These are phyloP conservation scores for Microchrysa polita DNA, from an alignment of 2,888 invertebrate species.

Conservation along the genomic window DNA sequence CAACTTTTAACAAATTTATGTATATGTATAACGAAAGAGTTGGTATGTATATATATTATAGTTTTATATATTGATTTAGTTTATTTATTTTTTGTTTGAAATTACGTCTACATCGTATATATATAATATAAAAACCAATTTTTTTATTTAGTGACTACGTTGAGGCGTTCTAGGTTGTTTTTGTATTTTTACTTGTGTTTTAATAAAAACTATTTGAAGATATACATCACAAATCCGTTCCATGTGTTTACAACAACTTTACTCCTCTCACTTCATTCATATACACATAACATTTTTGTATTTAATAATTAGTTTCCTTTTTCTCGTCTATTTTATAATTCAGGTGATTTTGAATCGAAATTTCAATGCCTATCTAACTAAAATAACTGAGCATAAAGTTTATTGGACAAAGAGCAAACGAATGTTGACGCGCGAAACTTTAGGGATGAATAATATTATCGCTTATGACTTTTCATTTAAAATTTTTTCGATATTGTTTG, in stretches of 20 bases:
- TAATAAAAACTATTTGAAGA: conserved; percentile 1
- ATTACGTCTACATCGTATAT: too few relatives aligned
- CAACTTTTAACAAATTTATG: conserved; percentile 31
- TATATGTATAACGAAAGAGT: conserved; percentile 28
- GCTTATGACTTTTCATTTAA: too few relatives aligned
- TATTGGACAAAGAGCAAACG: conserved; percentile 43
- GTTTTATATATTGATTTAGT: not conserved
- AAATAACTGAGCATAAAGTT: conserved; percentile 44
- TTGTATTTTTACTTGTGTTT: conserved; percentile 7
- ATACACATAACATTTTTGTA: not conserved
- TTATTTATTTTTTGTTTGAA: too few relatives aligned
- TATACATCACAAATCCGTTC: conserved; percentile 6
- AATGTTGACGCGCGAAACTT: conserved; percentile 26
- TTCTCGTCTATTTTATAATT: too few relatives aligned
- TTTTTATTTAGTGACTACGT: conserved; percentile 35
- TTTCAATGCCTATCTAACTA: conserved; percentile 15
- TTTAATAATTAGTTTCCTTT: not conserved
- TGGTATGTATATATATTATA: conserved; percentile 13
- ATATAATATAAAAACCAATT: conserved; percentile 28
- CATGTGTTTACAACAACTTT: not conserved
- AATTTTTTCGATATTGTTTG: too few relatives aligned
- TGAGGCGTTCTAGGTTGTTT: conserved; percentile 37
- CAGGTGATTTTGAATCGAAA: not conserved
- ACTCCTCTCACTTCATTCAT: not conserved
- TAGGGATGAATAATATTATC: not conserved